Evolutionary conservation across 2,888 invertebrate genomes (phyloP).

Genomic region (Leucophenga montana): DNA sequence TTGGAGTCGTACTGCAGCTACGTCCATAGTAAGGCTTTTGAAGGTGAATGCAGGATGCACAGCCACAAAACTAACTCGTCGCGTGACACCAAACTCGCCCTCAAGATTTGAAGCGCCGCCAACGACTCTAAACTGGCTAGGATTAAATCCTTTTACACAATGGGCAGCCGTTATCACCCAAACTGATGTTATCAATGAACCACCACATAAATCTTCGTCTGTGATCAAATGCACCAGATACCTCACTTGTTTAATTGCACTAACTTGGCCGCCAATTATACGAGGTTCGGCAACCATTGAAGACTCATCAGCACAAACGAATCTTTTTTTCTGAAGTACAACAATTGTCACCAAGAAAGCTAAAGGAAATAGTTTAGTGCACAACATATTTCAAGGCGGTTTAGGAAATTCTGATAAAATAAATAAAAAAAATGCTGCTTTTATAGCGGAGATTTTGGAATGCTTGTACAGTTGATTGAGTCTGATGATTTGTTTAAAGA

Average conservation of each 20-base stretch:
- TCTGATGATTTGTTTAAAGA: too few species aligned
- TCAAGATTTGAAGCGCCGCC: slow-evolving; percentile 50
- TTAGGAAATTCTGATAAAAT: too few species aligned
- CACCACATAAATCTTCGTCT: slow-evolving; percentile 48
- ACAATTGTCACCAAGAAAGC: slow-evolving; percentile 32
- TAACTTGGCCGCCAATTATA: slow-evolving; percentile 50
- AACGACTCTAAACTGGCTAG: slow-evolving; percentile 41
- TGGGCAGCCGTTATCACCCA: slow-evolving; percentile 64
- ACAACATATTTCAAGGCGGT: not conserved
- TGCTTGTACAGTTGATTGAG: too few species aligned
- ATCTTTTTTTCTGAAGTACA: slow-evolving; percentile 26
- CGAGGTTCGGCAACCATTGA: slow-evolving; percentile 41
- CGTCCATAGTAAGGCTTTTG: slow-evolving; percentile 55
- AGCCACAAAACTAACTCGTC: slow-evolving; percentile 38
- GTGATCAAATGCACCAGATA: slow-evolving; percentile 55
- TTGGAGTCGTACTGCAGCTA: slow-evolving; percentile 53
- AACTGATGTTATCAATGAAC: slow-evolving; percentile 50
- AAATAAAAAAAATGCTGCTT: too few species aligned
- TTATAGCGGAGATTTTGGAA: too few species aligned
- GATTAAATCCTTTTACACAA: slow-evolving; percentile 44
- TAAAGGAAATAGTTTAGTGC: not conserved
- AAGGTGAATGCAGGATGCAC: slow-evolving; percentile 49
- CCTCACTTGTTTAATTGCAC: slow-evolving; percentile 41
- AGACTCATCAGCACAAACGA: not conserved
- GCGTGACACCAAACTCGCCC: slow-evolving; percentile 33